Evolutionary conservation across 2,113 vertebrate genomes (phyloP), one percentile per base, ranked within the genome.

Genomic region (Cathartes aura): DNA sequence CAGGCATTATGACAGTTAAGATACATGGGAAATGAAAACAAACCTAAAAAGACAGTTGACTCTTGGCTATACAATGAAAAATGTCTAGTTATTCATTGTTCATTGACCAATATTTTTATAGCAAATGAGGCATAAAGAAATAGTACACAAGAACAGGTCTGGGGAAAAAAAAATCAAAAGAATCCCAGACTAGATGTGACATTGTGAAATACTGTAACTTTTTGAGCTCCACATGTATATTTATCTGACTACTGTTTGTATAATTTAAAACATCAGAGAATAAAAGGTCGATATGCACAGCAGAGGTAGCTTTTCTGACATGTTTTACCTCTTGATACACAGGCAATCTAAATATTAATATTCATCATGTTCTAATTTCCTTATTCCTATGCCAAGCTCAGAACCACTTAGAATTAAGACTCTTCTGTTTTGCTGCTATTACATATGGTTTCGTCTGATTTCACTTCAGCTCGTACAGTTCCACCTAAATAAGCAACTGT

Each of bases 41-140:
- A 91, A 92, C 47, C 9, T 63, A 82, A 73, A 92, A 92, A 87
- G 76, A 84, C 76, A 75, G 56, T 82, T 90, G 26, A 34, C 7
- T 93, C 71, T 58, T 1, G 0, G n/a, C 53, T 78, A 87, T 60
- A 74, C 80, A 74, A 38, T 45, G 52, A 84, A 91, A 92, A 96
- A 78, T 66, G 10, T 92, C 83, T 96, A 84, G 72, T 87, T 95
- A 56, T 89, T 94, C 76, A 71, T 89, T 95, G 88, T 91, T 96
- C 90, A 60, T 91, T 79, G 47, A 93, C 89, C 89, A 94, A 74
- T 93, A 96, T 95, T 96, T 95, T 92, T 94, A 64, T 68, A 93
- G 83, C 52, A 97, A 95, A 95, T 89, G 73, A 93, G 52, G 83
- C 83, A 84, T 89, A 63, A 91, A 89, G 86, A 92, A 89, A 92